Base-by-base conservation (phyloP, 2,113 vertebrate genomes). In the Ifrita kowaldi region DNA sequence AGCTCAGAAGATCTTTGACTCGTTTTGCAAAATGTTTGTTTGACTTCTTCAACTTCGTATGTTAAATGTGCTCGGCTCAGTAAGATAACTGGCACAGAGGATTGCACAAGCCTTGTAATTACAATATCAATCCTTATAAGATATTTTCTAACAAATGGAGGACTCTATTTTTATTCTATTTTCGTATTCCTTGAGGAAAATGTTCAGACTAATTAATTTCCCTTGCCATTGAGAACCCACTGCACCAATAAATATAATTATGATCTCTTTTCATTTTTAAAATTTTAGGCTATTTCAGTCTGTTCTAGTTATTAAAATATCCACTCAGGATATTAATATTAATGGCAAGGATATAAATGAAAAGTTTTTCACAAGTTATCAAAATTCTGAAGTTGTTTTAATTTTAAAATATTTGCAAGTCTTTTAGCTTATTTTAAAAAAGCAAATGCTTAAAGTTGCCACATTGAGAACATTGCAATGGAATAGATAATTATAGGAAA, bases 11-110 rank as follows among this genome's bases (percentile, higher is more conserved):
- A 76, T 62, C 69, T 95, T 93, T 93, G 65, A 87, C 47, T 91
- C 74, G 19, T 39, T 94, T 91, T 93, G 47, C 63, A 89, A 78
- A 97, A 93, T 71, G 37, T 93, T 95, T 95, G 39, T 68, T 84
- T 92, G 62, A 42, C 37, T 90, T 68, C 71, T 89, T 92, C 89
- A 81, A 22, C 37, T 75, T 78, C 13, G 8, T 41, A 2, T 0
- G 28, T 57, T 83, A 84, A 93, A 80, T 42, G 47, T 46, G n/a
- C 37, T 96, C 32, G 5, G 62, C 30, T 70, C 65, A 73, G 56
- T 49, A 64, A 74, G 47, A 75, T 15, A 35, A 74, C 35, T 59
- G 47, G 52, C 18, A 67, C 42, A 35, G 22, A 26, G 49, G 19
- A 30, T 63, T 81, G 37, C 0, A 9, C 39, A 94, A 71, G 52